These are phyloP conservation scores for Lycaon pictus DNA, from an alignment of 2,113 vertebrate genomes.

Conservation along the genomic window DNA sequence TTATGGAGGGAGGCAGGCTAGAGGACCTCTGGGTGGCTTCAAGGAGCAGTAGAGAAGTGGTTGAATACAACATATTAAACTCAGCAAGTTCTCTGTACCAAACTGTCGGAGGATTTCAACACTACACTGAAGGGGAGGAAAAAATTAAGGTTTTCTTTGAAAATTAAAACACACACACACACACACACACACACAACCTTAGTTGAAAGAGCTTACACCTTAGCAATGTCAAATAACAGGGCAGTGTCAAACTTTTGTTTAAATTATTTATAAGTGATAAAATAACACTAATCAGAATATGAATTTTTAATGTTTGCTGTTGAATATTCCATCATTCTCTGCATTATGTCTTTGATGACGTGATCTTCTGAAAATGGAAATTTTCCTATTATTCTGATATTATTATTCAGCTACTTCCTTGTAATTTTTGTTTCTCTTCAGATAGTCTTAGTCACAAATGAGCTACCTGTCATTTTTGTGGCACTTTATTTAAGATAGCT, in stretches of 20 bases:
- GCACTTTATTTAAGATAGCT: not conserved
- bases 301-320: conserved; percentile 56
- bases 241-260: not conserved
- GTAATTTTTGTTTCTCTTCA: not conserved
- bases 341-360: not conserved
- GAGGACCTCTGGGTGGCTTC: not conserved
- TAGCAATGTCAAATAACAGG: conserved; percentile 3
- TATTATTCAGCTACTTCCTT: not conserved
- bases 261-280: conserved; percentile 59
- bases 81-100: not conserved
- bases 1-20: accelerated
- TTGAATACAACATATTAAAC: not conserved
- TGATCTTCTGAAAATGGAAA: not conserved
- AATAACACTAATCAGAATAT: conserved; percentile 54
- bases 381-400: not conserved
- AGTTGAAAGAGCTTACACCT: not conserved
- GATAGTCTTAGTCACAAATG: not conserved
- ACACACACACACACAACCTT: not conserved
- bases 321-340: conserved; percentile 49
- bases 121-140: not conserved
- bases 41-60: not conserved
- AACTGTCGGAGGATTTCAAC: not conserved
- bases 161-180: not conserved
- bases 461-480: not conserved
- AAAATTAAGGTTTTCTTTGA: conserved; percentile 2